These are phyloP conservation scores for Halictus rubicundus DNA, from an alignment of 1,140 invertebrate genomes.

Conservation along the genomic window DNA sequence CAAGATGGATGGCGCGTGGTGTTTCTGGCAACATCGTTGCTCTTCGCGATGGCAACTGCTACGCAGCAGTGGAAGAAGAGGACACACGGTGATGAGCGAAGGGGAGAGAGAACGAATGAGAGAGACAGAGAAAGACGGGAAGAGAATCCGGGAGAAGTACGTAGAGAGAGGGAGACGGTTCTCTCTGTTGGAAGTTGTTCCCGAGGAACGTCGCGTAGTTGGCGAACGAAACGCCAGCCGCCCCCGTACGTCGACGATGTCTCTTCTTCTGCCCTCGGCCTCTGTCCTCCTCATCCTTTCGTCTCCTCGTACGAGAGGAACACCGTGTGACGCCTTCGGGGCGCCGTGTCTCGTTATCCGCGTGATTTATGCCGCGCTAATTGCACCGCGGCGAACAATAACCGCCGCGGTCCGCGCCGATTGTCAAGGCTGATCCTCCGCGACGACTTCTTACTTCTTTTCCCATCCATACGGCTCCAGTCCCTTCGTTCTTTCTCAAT, in stretches of 20 bases:
- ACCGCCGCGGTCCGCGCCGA: slow-evolving; percentile 46
- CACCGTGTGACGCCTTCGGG: slow-evolving; percentile 77
- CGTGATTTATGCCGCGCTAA: slow-evolving; percentile 79
- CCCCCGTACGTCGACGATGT: slow-evolving; percentile 45
- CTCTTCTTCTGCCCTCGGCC: slow-evolving; percentile 39
- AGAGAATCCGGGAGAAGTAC: too few relatives aligned
- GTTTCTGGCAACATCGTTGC: slow-evolving; percentile 68
- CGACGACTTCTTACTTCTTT: neutral
- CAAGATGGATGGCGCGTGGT: slow-evolving; percentile 75
- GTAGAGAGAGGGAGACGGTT: slow-evolving; percentile 61
- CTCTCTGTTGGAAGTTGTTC: slow-evolving; percentile 67
- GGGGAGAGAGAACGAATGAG: neutral
- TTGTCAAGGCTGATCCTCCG: slow-evolving; percentile 23
- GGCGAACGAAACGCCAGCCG: slow-evolving; percentile 57
- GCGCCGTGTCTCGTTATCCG: slow-evolving; percentile 80
- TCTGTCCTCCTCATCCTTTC: slow-evolving; percentile 36
- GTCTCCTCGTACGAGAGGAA: slow-evolving; percentile 61
- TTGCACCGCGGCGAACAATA: slow-evolving; percentile 77
- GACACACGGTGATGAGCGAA: neutral
- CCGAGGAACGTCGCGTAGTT: slow-evolving; percentile 57
- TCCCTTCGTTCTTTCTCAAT: too few relatives aligned
- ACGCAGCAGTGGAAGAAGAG: slow-evolving; percentile 10
- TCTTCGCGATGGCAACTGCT: slow-evolving; percentile 37
- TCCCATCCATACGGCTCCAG: neutral
- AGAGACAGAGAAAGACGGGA: neutral